Evolutionary conservation across 2,888 invertebrate species (phyloP).

Genomic region (Macaria liturata): DNA sequence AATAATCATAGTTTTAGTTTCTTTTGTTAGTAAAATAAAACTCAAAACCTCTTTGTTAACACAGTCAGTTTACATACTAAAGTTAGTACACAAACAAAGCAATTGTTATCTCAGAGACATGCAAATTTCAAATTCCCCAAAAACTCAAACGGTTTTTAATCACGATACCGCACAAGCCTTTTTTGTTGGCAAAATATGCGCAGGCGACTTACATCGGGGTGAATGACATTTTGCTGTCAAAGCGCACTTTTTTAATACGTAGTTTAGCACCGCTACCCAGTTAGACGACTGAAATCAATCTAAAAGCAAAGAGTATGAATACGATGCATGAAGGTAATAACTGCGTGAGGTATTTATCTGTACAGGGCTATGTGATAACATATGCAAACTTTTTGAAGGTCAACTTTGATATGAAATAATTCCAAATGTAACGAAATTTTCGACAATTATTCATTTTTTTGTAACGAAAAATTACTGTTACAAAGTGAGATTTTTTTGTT

Average conservation of each 20-base stretch:
- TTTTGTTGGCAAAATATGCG: constrained; percentile 20
- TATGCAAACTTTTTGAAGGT: too few species aligned
- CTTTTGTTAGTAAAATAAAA: too few species aligned
- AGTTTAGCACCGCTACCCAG: constrained; percentile 51
- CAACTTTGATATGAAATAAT: too few species aligned
- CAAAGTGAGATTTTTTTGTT: too few species aligned
- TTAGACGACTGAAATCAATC: constrained; percentile 59
- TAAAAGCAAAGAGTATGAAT: constrained; percentile 52
- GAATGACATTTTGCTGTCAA: constrained; percentile 67
- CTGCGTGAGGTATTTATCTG: background rate
- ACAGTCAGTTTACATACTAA: background rate
- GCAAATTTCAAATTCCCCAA: constrained; percentile 16
- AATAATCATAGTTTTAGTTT: too few species aligned
- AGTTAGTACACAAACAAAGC: constrained; percentile 20
- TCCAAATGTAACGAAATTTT: too few species aligned
- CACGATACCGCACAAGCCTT: constrained; percentile 23
- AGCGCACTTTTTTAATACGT: constrained; percentile 42
- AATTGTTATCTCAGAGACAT: constrained; percentile 18
- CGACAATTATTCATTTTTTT: too few species aligned
- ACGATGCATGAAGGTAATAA: background rate
- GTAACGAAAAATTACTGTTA: too few species aligned
- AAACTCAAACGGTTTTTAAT: constrained; percentile 8
- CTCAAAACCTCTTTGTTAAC: too few species aligned
- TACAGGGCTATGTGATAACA: background rate
- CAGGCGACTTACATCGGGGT: constrained; percentile 75